Evolutionary conservation across 2,888 invertebrate species (phyloP), one percentile per base, ranked within the genome.

Genomic region (Melanargia galathea): DNA sequence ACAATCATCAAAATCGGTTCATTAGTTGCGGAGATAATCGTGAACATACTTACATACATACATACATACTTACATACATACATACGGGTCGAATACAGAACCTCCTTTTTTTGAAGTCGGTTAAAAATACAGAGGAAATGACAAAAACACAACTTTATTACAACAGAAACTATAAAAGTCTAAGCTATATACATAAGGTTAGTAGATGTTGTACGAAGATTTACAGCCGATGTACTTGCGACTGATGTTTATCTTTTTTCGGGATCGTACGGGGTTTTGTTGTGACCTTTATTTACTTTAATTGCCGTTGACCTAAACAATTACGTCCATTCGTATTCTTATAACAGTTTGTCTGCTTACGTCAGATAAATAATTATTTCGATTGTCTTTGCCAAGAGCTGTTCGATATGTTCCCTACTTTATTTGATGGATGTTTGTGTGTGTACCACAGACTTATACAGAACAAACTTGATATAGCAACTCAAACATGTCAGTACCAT

Each of bases 81-180:
- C n/a, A n/a, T n/a, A n/a, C n/a, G n/a, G n/a, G n/a, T n/a, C n/a
- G n/a, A n/a, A n/a, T n/a, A n/a, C n/a, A n/a, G n/a, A n/a, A n/a
- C n/a, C n/a, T n/a, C n/a, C n/a, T n/a, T n/a, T n/a, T n/a, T n/a
- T n/a, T n/a, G n/a, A n/a, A n/a, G n/a, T n/a, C n/a, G n/a, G n/a
- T n/a, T n/a, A n/a, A n/a, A n/a, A 65, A 65, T 66, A 71, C 63
- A 66, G 65, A 69, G 67, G 65, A 66, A 66, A 70, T 67, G 69
- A 71, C 69, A 72, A 77, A 63, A 58, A 63, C 38, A 73, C 45
- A 60, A 71, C 69, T 77, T 77, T 78, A 67, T 71, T 64, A 61
- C 65, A 67, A 24, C 24, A 16, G 26, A 54, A 52, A 46, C 54
- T 46, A 59, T 62, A 59, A 59, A 63, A 48, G 51, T 40, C 40